Conservation (phyloP, 2,113 vertebrate genomes). For the Protobothrops mucrosquamatus region DNA sequence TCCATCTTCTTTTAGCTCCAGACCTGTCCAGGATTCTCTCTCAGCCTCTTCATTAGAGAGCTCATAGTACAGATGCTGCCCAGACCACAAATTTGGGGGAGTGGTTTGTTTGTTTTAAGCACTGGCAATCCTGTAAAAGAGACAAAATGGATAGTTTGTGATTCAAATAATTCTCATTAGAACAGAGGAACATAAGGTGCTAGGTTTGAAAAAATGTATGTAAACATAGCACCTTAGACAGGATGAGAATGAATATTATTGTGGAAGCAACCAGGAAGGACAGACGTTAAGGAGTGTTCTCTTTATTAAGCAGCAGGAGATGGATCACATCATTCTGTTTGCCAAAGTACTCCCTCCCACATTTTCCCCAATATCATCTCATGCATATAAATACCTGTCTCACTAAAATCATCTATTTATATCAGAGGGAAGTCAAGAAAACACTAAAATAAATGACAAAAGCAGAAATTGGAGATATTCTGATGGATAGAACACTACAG, state of each 20-base stretch:
- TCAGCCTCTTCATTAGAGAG: not conserved
- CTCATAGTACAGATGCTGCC: not conserved
- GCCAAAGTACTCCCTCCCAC: conserved; percentile 64
- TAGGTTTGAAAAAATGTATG: conserved; percentile 51
- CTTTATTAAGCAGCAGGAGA: conserved; percentile 72
- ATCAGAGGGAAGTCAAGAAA: conserved; percentile 74
- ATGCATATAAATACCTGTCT: conserved; percentile 59
- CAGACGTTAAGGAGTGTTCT: conserved; percentile 75
- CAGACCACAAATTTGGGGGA: not conserved
- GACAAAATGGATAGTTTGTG: conserved; percentile 57
- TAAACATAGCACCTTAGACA: conserved; percentile 64
- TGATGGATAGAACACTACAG: conserved; percentile 71
- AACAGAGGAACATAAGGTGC: conserved; percentile 63
- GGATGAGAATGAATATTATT: conserved; percentile 74
- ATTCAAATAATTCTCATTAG: conserved; percentile 64
- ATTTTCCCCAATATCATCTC: conserved; percentile 41
- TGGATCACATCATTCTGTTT: conserved; percentile 76
- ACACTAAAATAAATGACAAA: conserved; percentile 74
- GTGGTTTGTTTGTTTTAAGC: not conserved
- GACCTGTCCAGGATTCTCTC: not conserved
- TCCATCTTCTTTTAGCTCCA: no score
- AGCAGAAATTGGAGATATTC: conserved; percentile 70
- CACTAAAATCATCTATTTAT: conserved; percentile 73
- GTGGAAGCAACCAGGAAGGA: conserved; percentile 75
- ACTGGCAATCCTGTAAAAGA: conserved; percentile 13